These are phyloP conservation scores for Nomada hirtipes DNA, from an alignment of 2,888 invertebrate genomes.

Conservation along the genomic window DNA sequence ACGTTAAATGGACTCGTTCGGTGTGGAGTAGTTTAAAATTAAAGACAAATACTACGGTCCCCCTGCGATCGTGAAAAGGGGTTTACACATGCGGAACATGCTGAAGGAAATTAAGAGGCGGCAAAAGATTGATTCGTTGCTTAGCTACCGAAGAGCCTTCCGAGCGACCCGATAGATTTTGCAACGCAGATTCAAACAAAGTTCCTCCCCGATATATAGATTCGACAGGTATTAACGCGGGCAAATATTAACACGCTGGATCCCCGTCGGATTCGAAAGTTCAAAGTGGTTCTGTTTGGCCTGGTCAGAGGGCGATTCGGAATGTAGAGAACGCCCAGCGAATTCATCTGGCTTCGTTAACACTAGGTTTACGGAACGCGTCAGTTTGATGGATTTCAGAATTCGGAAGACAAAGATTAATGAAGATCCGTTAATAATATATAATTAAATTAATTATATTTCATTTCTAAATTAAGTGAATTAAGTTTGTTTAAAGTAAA, in stretches of 20 bases:
- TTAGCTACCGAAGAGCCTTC: not conserved
- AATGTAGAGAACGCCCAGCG: constrained; percentile 29
- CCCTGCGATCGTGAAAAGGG: not conserved
- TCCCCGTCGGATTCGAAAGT: constrained; percentile 22
- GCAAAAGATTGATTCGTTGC: too few species aligned
- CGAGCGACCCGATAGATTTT: not conserved
- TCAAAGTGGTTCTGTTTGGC: constrained; percentile 39
- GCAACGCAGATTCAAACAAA: not conserved
- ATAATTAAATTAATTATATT: too few species aligned
- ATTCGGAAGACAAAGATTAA: too few species aligned
- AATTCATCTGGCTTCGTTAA: constrained; percentile 12
- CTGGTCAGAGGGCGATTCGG: constrained; percentile 35
- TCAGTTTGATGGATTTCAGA: too few species aligned
- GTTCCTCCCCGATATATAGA: not conserved
- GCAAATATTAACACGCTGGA: constrained; percentile 43
- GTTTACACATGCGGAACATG: not conserved
- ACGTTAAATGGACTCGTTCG: not conserved
- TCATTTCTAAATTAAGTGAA: not conserved
- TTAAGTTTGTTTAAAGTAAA: not conserved
- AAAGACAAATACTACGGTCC: not conserved
- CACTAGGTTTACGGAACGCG: not conserved
- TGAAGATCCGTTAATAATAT: too few species aligned
- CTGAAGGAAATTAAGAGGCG: not conserved
- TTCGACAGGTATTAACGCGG: constrained; percentile 25
- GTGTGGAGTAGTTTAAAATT: not conserved